Percentiles rank a stretch among this genome's conserved stretches.
phyloP scores from a whole-genome alignment of 64 coral and sea anemone species.

The Anthopleura sola region DNA sequence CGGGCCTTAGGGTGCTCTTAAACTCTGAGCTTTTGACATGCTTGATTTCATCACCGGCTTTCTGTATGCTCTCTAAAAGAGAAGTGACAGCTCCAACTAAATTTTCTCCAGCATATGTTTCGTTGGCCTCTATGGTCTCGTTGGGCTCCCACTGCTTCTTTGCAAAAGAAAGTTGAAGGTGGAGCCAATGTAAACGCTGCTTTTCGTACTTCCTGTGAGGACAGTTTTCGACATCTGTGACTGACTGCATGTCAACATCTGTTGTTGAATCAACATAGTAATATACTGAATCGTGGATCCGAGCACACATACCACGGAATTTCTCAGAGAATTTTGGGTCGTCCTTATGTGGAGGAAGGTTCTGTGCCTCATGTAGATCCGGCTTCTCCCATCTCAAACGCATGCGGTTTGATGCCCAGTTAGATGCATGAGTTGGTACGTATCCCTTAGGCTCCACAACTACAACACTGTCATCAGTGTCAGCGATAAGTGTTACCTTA shows the following conservation, averaged over 20 bases:
- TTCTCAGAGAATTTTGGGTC: slow-evolving; percentile 28
- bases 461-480: slow-evolving; percentile 55
- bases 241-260: slow-evolving; percentile 29
- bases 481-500: slow-evolving; percentile 35
- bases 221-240: slow-evolving; percentile 18
- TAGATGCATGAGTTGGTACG: slow-evolving; percentile 57
- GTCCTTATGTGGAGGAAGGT: slow-evolving; percentile 24
- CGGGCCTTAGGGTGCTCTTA: slow-evolving; percentile 26
- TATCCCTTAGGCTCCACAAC: slow-evolving; percentile 43
- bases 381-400: slow-evolving; percentile 44
- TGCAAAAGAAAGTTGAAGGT: slow-evolving; percentile 38
- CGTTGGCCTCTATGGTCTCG: slow-evolving; percentile 18
- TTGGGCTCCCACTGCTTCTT: slow-evolving; percentile 36
- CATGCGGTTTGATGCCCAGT: slow-evolving; percentile 54
- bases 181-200: slow-evolving; percentile 24
- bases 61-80: slow-evolving; percentile 36
- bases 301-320: slow-evolving; percentile 37
- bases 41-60: slow-evolving; percentile 45
- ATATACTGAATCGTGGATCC: slow-evolving; percentile 17
- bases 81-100: slow-evolving; percentile 37
- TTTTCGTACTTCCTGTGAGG: slow-evolving; percentile 36
- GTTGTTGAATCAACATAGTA: slow-evolving; percentile 29
- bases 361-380: slow-evolving; percentile 29
- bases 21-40: slow-evolving; percentile 33
- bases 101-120: slow-evolving; percentile 39